Evolutionary conservation across 2,797 vertebrate genomes (phyloP).

Genomic region (Silurus aristotelis): DNA sequence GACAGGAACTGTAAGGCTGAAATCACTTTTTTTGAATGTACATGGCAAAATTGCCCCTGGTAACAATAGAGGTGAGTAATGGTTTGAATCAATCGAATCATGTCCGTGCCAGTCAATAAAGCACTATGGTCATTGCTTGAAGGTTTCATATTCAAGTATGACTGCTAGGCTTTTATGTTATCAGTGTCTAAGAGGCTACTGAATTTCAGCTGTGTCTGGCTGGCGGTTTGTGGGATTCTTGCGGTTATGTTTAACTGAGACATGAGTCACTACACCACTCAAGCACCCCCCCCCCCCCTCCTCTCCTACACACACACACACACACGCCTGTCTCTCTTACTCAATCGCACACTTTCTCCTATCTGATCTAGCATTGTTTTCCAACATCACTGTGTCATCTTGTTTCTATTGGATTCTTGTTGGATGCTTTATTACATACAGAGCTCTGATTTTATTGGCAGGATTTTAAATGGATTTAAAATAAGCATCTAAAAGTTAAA

Average conservation of each 20-base stretch:
- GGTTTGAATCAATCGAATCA: neutral
- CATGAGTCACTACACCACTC: constrained; percentile 9
- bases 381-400: constrained; percentile 3
- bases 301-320: too few relatives aligned
- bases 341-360: neutral
- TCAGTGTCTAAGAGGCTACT: neutral
- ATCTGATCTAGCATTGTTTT: constrained; percentile 10
- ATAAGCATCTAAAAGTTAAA: neutral
- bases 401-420: constrained; percentile 8
- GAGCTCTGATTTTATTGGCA: neutral
- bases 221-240: neutral
- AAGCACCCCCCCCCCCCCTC: too few relatives aligned
- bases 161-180: neutral
- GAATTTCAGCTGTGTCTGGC: constrained; percentile 3
- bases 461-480: constrained; percentile 20
- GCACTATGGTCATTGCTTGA: neutral
- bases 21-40: neutral
- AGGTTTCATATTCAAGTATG: too few relatives aligned
- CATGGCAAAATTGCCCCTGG: neutral
- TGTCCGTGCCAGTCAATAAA: neutral
- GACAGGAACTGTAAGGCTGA: too few relatives aligned
- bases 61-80: neutral
- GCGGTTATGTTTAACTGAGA: constrained; percentile 14
- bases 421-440: constrained; percentile 14
- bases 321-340: neutral